Percentiles rank a stretch among this genome's conserved stretches.
These are phyloP conservation scores for Onchidella celtica DNA, from an alignment of 2,888 invertebrate species.

Conservation along the genomic window DNA sequence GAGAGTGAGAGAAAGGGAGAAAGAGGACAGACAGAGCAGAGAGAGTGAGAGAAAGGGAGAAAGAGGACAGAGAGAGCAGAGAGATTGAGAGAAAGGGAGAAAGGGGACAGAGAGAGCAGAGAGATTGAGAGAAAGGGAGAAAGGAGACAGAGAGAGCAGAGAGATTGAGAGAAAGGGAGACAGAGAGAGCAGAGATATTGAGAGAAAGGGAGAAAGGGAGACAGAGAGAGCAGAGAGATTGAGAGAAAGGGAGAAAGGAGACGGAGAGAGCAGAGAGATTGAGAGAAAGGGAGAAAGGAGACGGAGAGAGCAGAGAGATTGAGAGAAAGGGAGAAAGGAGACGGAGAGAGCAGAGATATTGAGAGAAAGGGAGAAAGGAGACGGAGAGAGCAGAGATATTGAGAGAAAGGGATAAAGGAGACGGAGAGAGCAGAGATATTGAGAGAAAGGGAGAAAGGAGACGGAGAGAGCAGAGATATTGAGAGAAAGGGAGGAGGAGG, in stretches of 20 bases:
- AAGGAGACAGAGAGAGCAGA: too few relatives aligned
- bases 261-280: constrained; percentile 59
- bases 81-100: too few relatives aligned
- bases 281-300: constrained; percentile 80
- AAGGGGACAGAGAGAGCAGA: too few relatives aligned
- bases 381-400: not conserved
- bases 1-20: too few relatives aligned
- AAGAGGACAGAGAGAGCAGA: too few relatives aligned
- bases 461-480: not conserved
- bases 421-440: not conserved
- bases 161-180: constrained; percentile 84
- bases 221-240: constrained; percentile 80
- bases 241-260: constrained; percentile 80
- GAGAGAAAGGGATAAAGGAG: not conserved
- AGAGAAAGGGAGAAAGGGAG: constrained; percentile 73
- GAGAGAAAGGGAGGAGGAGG: not conserved
- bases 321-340: constrained; percentile 57
- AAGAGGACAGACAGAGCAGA: too few relatives aligned
- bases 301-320: constrained; percentile 80
- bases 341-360: too few relatives aligned
- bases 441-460: not conserved
- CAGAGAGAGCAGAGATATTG: constrained; percentile 80
- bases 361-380: constrained; percentile 69
- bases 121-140: too few relatives aligned
- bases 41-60: too few relatives aligned